Conservation (phyloP, 2,888 invertebrate species). For the Lycia hirtaria region DNA sequence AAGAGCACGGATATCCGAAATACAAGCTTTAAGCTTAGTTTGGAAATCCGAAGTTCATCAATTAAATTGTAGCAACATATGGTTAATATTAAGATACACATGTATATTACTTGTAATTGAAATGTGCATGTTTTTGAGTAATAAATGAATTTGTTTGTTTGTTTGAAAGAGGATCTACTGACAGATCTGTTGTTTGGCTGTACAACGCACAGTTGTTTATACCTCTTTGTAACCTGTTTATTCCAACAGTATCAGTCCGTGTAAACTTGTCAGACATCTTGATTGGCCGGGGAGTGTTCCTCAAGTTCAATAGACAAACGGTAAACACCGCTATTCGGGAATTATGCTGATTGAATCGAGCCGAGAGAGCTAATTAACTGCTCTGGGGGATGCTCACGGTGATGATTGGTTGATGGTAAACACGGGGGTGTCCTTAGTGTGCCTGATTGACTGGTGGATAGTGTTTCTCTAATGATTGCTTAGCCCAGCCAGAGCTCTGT, state of each 20-base stretch:
- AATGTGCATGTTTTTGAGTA: no score
- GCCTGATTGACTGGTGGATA: background rate
- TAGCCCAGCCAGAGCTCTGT: no score
- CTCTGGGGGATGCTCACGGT: constrained; percentile 6
- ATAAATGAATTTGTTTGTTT: no score
- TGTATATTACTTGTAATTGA: no score
- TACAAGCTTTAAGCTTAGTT: no score
- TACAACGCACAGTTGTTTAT: background rate
- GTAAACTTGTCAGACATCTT: constrained; percentile 34
- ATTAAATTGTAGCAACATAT: no score
- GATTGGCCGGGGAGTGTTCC: constrained; percentile 30
- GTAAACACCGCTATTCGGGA: constrained; percentile 19
- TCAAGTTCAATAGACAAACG: constrained; percentile 27
- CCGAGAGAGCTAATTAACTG: constrained; percentile 22
- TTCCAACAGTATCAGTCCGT: constrained; percentile 15
- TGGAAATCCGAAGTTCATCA: no score
- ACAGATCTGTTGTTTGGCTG: background rate
- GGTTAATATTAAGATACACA: no score
- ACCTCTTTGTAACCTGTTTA: background rate
- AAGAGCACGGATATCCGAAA: no score
- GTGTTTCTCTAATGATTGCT: background rate
- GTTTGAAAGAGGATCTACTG: no score
- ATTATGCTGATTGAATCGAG: constrained; percentile 17
- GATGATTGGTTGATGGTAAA: constrained; percentile 24
- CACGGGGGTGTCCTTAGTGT: constrained; percentile 11